Evolutionary conservation across 53 echinoderm and acorn worm species (phyloP), one percentile per base, ranked within the genome.

Genomic region (Henricia sp.): DNA sequence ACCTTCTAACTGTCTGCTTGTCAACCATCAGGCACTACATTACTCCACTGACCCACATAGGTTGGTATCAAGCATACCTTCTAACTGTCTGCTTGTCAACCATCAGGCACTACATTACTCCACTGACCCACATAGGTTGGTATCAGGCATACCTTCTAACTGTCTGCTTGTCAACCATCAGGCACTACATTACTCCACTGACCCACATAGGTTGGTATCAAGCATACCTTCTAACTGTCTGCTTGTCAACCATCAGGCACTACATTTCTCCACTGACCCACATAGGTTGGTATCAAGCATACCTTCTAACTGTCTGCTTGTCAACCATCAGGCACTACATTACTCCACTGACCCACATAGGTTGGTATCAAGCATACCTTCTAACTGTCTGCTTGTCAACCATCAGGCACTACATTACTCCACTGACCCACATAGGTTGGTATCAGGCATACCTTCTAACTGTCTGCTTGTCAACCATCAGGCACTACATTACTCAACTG

Each of bases 181-280:
- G 12, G 37, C 1, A 12, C 13, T 70, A 0, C 41, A 44, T 23
- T 5, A 26, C 5, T 20, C 1, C 25, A 12, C 6, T 37, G 21
- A 16, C 24, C 28, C 27, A 23, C 56, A 42, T 3, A 9, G 8
- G 23, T 38, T n/a, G n/a, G n/a, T n/a, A 28, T 70, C 34, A 14
- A 8, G 16, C 70, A 4, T 64, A 82, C 88, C 88, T 88, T 20
- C 11, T 16, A 32, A 88, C 37, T 16, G 88, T 71, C 48, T 8
- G 48, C 14, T 8, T 46, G 14, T 8, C 8, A 46, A 46, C 8
- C 48, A 42, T 13, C 14, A 43, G 12, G 37, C 1, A 12, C 13
- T 70, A 0, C 41, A 44, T 23, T 5, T 30, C 5, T 20, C 1
- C 25, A 12, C 6, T 37, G 21, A 16, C 24, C 28, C 27, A 23